Base-by-base conservation (phyloP, 2,797 vertebrate species). In the Onychomys leucogaster region DNA sequence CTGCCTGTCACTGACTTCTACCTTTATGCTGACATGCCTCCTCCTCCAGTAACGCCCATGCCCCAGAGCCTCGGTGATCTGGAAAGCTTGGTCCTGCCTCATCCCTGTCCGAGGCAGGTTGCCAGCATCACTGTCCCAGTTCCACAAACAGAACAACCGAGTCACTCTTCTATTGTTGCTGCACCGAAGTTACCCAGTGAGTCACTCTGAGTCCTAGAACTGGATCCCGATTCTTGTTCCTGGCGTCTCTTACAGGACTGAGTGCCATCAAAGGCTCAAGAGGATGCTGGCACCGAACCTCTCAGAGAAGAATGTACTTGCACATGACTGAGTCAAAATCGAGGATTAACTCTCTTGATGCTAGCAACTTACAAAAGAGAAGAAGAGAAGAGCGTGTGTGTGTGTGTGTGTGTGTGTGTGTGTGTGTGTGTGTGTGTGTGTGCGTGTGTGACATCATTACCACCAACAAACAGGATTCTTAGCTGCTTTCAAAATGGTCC, bases 111-210 rank as follows among this genome's bases (percentile, higher is more conserved):
- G 25, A 94, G 90, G 76, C 86, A 41, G 52, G 46, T 80, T 81
- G 95, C 75, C 89, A 90, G 67, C 59, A 84, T 93, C 69, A 1
- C 43, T 93, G 96, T 7, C 75, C 80, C 63, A 96, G 88, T 95
- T 97, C 95, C 80, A 92, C 77, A 73, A 63, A 87, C 65, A 94
- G 95, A 91, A 95, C 90, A 78, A 97, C 95, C 52, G 67, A 96
- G 75, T 97, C 97, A 97, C 94, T 96, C 85, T 97, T 85, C 96
- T 96, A 96, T 97, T 97, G 97, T 96, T 95, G 76, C 76, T 11
- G n/a, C 52, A 91, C 90, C 57, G 75, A 96, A 96, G 94, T 91
- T 96, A 97, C 89, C 52, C 61, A 89, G 71, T 97, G 97, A 97
- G 92, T 98, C 97, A 98, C 90, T 67, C 69, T 94, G 0, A 90